Conservation (phyloP, 2,797 vertebrate genomes). For the Echeneis naucrates region DNA sequence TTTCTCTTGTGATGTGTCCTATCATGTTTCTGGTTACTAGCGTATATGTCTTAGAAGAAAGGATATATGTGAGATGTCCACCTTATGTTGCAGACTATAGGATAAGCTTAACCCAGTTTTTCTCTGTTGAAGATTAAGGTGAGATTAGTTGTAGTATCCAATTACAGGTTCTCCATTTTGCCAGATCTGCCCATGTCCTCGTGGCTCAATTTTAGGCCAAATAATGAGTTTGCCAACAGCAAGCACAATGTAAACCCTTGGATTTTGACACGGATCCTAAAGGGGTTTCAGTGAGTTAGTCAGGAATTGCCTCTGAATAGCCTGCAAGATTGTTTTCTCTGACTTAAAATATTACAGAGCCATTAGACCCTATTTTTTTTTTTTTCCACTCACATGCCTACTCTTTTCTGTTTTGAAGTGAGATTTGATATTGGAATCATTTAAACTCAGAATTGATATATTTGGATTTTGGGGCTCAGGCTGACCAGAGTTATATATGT, state of each 20-base stretch:
- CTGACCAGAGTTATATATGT: background rate
- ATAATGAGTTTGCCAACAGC: constrained; percentile 13
- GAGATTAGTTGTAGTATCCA: constrained; percentile 70
- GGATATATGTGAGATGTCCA: background rate
- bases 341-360: background rate
- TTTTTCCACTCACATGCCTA: background rate
- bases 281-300: background rate
- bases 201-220: constrained; percentile 27
- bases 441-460: background rate
- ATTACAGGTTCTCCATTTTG: constrained; percentile 54
- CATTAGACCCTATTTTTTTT: background rate
- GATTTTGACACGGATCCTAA: constrained; percentile 24
- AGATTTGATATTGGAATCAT: background rate
- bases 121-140: constrained; percentile 64
- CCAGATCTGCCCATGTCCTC: constrained; percentile 19
- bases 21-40: background rate
- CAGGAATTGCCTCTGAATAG: background rate
- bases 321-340: constrained; percentile 3
- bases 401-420: background rate
- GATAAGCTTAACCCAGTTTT: constrained; percentile 67
- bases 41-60: background rate
- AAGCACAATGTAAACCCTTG: background rate
- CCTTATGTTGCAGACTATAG: constrained; percentile 30
- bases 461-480: constrained; percentile 3
- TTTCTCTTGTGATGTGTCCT: background rate